Evolutionary conservation across 1,140 invertebrate genomes (phyloP).

Genomic region (Grapholita molesta): DNA sequence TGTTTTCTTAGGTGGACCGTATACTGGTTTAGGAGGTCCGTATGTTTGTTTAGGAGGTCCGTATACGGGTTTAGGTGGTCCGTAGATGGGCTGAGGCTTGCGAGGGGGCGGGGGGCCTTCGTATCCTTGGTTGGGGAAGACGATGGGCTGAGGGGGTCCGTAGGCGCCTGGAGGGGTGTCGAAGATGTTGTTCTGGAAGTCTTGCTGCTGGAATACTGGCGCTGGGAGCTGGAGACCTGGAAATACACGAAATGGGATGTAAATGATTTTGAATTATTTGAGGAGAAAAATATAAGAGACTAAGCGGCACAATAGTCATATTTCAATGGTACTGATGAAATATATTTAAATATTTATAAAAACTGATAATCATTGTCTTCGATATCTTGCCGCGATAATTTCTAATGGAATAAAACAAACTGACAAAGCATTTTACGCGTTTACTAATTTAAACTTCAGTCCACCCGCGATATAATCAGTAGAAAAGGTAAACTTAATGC

Average conservation of each 20-base stretch:
- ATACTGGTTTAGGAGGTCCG: constrained; percentile 46
- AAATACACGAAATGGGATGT: constrained; percentile 28
- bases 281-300: too few species aligned
- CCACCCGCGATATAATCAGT: too few species aligned
- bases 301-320: too few species aligned
- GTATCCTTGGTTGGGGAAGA: constrained; percentile 58
- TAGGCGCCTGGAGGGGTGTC: constrained; percentile 73
- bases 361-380: too few species aligned
- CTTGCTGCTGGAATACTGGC: constrained; percentile 78
- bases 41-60: constrained; percentile 57
- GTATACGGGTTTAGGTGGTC: constrained; percentile 63
- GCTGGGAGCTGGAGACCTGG: constrained; percentile 69
- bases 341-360: too few species aligned
- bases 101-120: constrained; percentile 65
- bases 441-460: too few species aligned
- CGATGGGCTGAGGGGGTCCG: constrained; percentile 55
- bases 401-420: too few species aligned
- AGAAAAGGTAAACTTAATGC: too few species aligned
- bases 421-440: too few species aligned
- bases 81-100: constrained; percentile 69
- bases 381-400: too few species aligned
- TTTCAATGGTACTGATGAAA: too few species aligned
- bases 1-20: constrained; percentile 54
- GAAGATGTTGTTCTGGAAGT: constrained; percentile 60
- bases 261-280: too few species aligned